These are phyloP conservation scores for Mylabris sibirica DNA, from an alignment of 2,888 invertebrate genomes.

Conservation along the genomic window DNA sequence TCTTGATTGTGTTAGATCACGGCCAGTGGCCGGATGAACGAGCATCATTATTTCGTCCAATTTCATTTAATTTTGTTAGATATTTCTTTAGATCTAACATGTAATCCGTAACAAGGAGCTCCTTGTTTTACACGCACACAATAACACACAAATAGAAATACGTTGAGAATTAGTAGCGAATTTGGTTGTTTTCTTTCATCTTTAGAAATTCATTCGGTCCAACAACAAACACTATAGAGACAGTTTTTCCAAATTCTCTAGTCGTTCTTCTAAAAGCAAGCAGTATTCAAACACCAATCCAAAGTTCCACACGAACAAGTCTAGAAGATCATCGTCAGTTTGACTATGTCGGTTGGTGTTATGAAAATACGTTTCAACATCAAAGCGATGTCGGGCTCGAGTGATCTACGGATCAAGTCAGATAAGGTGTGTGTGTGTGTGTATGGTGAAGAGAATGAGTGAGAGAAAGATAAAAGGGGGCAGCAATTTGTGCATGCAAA, in stretches of 20 bases:
- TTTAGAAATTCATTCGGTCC: background rate
- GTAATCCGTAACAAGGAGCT: background rate
- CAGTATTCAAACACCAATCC: conserved; percentile 34
- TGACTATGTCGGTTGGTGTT: conserved; percentile 48
- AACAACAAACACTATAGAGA: conserved; percentile 1
- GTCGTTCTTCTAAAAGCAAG: conserved; percentile 20
- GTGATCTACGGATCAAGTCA: conserved; percentile 55
- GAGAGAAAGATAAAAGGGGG: too few species aligned
- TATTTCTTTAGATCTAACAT: conserved; percentile 50
- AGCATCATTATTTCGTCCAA: conserved; percentile 54
- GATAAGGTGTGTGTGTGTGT: background rate
- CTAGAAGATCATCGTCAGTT: conserved; percentile 17
- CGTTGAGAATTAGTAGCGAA: background rate
- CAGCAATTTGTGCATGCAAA: conserved; percentile 59
- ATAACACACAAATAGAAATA: background rate
- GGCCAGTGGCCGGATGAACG: conserved; percentile 33
- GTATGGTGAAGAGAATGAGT: too few species aligned
- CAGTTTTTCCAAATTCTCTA: background rate
- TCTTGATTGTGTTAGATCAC: conserved; percentile 23
- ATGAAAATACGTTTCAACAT: conserved; percentile 59
- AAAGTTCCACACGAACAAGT: conserved; percentile 44
- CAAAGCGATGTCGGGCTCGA: conserved; percentile 54
- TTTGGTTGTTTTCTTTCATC: background rate
- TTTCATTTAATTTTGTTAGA: conserved; percentile 58
- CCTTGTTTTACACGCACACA: background rate